Conservation (phyloP, 2,888 invertebrate genomes). For the Pandemis heparana region DNA sequence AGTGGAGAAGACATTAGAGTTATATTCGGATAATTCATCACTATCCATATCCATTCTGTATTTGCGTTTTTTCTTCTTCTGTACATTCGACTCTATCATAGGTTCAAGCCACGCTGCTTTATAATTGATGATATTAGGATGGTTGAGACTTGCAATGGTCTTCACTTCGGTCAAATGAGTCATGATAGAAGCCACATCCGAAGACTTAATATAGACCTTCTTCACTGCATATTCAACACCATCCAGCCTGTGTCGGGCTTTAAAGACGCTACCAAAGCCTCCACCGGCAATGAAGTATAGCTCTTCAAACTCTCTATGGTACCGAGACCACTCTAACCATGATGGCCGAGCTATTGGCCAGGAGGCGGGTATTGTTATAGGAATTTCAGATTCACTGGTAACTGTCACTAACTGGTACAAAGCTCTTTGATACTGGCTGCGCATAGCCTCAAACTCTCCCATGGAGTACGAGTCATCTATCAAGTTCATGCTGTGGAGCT, state of each 20-base stretch:
- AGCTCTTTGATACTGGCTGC: conserved; percentile 89
- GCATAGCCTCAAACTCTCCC: conserved; percentile 89
- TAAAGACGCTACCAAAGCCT: conserved; percentile 92
- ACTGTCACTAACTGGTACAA: conserved; percentile 87
- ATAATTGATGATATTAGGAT: conserved; percentile 92
- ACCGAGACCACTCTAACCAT: conserved; percentile 87
- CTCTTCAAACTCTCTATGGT: conserved; percentile 89
- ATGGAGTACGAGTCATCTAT: conserved; percentile 89
- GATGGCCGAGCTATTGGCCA: conserved; percentile 84
- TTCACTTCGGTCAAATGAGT: conserved; percentile 91
- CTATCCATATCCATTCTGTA: conserved; percentile 72
- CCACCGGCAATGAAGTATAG: conserved; percentile 89
- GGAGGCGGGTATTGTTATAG: conserved; percentile 75
- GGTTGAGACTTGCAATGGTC: conserved; percentile 91
- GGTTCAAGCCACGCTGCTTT: conserved; percentile 94
- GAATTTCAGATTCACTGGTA: conserved; percentile 84
- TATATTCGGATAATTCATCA: conserved; percentile 64
- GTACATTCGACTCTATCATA: conserved; percentile 78
- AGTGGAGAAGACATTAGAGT: conserved; percentile 62
- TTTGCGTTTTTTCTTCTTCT: conserved; percentile 65
- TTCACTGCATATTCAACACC: conserved; percentile 92
- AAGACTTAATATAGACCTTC: conserved; percentile 89
- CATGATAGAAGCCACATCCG: conserved; percentile 87
- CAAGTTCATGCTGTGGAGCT: conserved; percentile 88
- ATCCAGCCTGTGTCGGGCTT: conserved; percentile 91